Conservation (phyloP, 2,113 vertebrate species). For the Phycodurus eques region DNA sequence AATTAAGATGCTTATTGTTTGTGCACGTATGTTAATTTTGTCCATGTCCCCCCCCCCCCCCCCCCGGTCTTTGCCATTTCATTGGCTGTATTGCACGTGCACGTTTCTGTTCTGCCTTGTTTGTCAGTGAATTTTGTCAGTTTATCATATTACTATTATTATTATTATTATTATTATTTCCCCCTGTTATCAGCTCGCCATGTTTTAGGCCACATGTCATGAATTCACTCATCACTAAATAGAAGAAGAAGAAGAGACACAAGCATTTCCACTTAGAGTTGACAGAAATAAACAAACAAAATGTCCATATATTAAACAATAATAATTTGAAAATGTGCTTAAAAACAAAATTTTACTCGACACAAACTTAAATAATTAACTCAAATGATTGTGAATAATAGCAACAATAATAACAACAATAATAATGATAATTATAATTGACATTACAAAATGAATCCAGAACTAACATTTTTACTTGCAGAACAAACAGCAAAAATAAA, state of each 20-base stretch:
- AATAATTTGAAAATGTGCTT: neutral
- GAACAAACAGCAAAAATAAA: neutral
- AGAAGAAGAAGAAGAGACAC: neutral
- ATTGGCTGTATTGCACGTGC: neutral
- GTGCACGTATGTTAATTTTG: neutral
- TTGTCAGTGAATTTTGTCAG: neutral
- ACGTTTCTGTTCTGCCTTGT: too few species aligned
- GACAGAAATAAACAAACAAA: neutral
- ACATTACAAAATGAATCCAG: neutral
- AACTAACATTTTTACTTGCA: neutral
- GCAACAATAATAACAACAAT: neutral
- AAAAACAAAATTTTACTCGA: neutral
- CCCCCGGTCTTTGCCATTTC: too few species aligned
- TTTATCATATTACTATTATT: neutral
- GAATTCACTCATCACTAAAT: neutral
- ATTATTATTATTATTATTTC: neutral
- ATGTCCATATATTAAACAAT: neutral
- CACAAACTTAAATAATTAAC: neutral
- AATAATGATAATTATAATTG: neutral
- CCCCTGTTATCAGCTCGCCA: neutral
- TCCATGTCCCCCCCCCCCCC: too few species aligned
- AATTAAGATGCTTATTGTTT: neutral
- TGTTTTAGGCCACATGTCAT: neutral
- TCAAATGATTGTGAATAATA: neutral
- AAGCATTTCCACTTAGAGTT: neutral